A percentile compares a stretch with the other conserved stretches of the same genome.
Conservation (phyloP, 2,888 invertebrate species). For the Synanthedon andrenaeformis region DNA sequence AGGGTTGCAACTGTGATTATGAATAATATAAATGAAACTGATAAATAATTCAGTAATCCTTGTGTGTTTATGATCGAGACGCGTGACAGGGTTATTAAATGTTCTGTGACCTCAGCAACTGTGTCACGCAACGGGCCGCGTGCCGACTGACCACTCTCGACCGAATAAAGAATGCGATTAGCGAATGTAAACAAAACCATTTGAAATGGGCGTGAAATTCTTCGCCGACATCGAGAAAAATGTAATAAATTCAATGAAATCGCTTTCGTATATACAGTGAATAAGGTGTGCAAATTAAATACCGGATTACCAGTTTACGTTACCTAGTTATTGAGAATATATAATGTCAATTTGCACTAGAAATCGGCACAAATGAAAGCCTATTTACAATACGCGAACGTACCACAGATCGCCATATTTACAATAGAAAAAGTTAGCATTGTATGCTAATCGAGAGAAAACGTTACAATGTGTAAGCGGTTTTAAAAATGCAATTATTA, state of each 20-base stretch:
- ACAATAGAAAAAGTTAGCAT: constrained; percentile 4
- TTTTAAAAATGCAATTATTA: no score
- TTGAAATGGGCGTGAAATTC: background rate
- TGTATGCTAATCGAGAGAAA: constrained; percentile 5
- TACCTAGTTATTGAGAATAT: no score
- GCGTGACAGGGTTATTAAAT: constrained; percentile 19
- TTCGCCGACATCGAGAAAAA: background rate
- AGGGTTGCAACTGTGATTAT: no score
- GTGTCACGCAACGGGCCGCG: constrained; percentile 17
- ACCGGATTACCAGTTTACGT: no score
- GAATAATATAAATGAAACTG: no score
- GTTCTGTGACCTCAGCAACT: constrained; percentile 17
- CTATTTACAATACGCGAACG: no score
- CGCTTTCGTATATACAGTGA: no score
- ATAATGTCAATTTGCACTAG: no score
- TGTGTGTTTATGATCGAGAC: constrained; percentile 3
- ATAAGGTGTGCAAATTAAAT: no score
- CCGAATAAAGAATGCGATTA: constrained; percentile 8
- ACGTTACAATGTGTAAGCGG: background rate
- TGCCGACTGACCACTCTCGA: background rate
- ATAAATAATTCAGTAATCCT: background rate
- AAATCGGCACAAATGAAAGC: no score
- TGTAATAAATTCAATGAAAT: no score
- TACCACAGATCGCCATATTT: no score
- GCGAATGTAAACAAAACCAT: constrained; percentile 13